These are phyloP conservation scores for Hycleus cichorii DNA, from an alignment of 1,140 invertebrate species.

Conservation along the genomic window DNA sequence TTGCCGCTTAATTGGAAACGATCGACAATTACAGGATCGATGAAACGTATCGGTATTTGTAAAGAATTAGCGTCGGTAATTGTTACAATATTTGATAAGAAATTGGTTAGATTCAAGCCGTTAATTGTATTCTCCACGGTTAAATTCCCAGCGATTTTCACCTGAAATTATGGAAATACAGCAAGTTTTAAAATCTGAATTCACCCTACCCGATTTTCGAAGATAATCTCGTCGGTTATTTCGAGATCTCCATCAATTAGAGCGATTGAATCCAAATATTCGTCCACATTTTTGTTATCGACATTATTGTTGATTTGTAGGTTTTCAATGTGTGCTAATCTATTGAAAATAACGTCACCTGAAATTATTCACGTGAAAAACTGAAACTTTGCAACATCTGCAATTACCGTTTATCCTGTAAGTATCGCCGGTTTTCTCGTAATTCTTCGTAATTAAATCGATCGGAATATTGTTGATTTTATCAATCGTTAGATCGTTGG, in stretches of 20 bases:
- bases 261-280: constrained; percentile 24
- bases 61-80: constrained; percentile 27
- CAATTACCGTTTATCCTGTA: constrained; percentile 23
- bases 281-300: constrained; percentile 19
- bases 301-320: constrained; percentile 21
- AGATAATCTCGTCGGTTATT: constrained; percentile 20
- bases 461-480: constrained; percentile 28
- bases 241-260: constrained; percentile 16
- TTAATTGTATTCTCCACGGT: constrained; percentile 24
- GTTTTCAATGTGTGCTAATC: constrained; percentile 23
- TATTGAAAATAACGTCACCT: constrained; percentile 29
- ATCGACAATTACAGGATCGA: constrained; percentile 16
- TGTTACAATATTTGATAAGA: constrained; percentile 26
- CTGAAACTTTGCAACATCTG: background rate
- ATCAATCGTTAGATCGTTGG: constrained; percentile 22
- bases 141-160: constrained; percentile 30
- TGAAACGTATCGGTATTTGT: constrained; percentile 26
- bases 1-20: background rate
- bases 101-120: constrained; percentile 23
- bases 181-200: background rate
- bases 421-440: constrained; percentile 16
- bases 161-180: constrained; percentile 18
- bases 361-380: constrained; percentile 6
- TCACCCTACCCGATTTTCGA: constrained; percentile 21
- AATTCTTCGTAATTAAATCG: constrained; percentile 20